Percentiles rank a stretch among this genome's conserved stretches.
Conservation (phyloP, 2,113 vertebrate genomes). For the Cyanistes caeruleus region DNA sequence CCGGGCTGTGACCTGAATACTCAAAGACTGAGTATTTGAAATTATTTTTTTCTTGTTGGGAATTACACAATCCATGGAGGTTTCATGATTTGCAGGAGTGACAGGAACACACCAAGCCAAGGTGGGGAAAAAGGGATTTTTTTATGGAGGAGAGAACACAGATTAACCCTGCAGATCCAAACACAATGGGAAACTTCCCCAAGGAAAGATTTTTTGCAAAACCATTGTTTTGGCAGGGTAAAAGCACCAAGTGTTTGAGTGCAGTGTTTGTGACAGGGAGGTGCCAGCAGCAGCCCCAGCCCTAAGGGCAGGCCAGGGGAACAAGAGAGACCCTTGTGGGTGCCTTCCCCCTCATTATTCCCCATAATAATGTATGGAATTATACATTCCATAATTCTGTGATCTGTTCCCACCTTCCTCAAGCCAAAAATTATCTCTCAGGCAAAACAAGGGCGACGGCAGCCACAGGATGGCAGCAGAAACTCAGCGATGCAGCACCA, state of each 20-base stretch:
- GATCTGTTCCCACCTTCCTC: not conserved
- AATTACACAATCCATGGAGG: accelerated
- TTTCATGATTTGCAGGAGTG: not conserved
- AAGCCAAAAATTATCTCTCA: accelerated
- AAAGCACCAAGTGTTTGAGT: accelerated
- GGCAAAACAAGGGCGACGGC: not conserved
- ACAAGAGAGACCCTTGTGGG: not conserved
- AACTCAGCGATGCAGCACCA: not conserved
- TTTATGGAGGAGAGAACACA: accelerated
- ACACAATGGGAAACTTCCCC: no score
- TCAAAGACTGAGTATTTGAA: not conserved
- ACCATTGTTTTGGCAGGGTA: no score
- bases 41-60: not conserved
- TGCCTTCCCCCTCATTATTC: no score
- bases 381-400: accelerated
- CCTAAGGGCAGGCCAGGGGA: not conserved
- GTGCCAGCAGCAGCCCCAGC: not conserved
- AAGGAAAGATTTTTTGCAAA: not conserved
- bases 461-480: slow-evolving; percentile 73
- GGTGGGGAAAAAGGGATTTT: accelerated
- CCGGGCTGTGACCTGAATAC: not conserved
- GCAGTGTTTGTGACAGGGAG: not conserved
- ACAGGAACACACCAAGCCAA: no score
- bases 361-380: no score
- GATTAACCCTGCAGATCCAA: not conserved